Evolutionary conservation across 2,113 vertebrate species (phyloP).

Genomic region (Hemiprocne comata): DNA sequence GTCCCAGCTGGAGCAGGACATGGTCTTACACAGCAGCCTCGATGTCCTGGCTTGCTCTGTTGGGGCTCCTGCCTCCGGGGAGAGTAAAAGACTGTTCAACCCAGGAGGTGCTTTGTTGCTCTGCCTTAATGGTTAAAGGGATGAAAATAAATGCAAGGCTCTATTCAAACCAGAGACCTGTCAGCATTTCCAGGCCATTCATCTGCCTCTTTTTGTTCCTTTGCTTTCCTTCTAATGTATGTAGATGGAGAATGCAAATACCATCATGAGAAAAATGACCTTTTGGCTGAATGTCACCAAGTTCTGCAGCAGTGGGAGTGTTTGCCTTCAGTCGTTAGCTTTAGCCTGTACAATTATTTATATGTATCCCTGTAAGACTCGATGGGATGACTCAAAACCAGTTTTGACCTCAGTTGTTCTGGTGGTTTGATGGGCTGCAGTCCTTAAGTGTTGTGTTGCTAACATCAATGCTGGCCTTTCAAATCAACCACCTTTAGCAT

Average conservation of each 20-base stretch:
- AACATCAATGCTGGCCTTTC: not conserved
- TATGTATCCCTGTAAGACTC: not conserved
- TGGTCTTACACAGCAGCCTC: not conserved
- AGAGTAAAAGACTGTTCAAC: not conserved
- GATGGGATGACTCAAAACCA: not conserved
- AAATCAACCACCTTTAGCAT: rapidly evolving
- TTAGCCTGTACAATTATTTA: conserved; percentile 38
- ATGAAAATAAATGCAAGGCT: not conserved
- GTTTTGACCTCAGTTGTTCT: not conserved
- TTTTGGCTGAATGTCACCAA: conserved; percentile 68
- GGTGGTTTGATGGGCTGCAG: not conserved
- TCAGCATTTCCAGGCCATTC: not conserved
- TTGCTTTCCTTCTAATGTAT: not conserved
- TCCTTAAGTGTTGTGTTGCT: not conserved
- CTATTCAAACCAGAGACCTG: not conserved
- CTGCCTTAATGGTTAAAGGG: not conserved
- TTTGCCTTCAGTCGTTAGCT: conserved; percentile 37
- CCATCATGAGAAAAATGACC: conserved; percentile 45
- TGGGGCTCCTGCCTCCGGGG: not conserved
- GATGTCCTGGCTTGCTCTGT: not conserved
- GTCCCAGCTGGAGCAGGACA: not conserved
- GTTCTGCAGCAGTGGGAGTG: conserved; percentile 49
- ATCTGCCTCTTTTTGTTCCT: not conserved
- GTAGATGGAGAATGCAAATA: conserved; percentile 63
- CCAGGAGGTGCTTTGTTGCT: not conserved